Evolutionary conservation across 2,888 invertebrate genomes (phyloP).

Genomic region (Notodonta dromedarius): DNA sequence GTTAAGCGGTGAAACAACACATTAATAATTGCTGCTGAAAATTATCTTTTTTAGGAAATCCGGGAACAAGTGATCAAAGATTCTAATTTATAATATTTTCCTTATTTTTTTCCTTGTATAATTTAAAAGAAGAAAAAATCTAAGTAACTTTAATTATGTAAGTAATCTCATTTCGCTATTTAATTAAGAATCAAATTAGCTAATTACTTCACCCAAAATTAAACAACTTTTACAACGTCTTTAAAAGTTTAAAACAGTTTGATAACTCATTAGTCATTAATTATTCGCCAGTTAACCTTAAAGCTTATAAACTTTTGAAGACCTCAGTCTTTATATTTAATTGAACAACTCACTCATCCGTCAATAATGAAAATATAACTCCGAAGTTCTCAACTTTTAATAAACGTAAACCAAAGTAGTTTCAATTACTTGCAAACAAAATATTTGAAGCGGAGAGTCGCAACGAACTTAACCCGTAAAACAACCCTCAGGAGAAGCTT

Average conservation of each 20-base stretch:
- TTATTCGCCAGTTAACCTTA: not conserved
- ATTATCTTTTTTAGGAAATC: too few species aligned
- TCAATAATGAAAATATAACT: constrained; percentile 2
- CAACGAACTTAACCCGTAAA: not conserved
- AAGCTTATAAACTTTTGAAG: not conserved
- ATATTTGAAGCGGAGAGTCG: constrained; percentile 9
- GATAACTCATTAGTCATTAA: not conserved
- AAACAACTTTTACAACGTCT: not conserved
- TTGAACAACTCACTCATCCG: constrained; percentile 4
- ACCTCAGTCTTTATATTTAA: constrained; percentile 1
- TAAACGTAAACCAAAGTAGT: constrained; percentile 12
- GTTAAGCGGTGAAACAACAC: too few species aligned
- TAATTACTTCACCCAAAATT: not conserved
- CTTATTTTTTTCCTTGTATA: too few species aligned
- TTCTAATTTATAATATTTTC: too few species aligned
- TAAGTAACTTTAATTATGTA: too few species aligned
- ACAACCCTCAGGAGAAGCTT: too few species aligned
- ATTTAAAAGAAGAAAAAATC: too few species aligned
- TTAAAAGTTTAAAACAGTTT: too few species aligned
- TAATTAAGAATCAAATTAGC: too few species aligned
- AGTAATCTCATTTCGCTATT: not conserved
- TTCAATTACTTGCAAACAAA: constrained; percentile 10
- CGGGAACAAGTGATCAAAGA: too few species aligned
- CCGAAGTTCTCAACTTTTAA: constrained; percentile 3
- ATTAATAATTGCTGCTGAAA: too few species aligned